Base-by-base conservation (phyloP, 2,797 vertebrate species). In the Psittacula echo region DNA sequence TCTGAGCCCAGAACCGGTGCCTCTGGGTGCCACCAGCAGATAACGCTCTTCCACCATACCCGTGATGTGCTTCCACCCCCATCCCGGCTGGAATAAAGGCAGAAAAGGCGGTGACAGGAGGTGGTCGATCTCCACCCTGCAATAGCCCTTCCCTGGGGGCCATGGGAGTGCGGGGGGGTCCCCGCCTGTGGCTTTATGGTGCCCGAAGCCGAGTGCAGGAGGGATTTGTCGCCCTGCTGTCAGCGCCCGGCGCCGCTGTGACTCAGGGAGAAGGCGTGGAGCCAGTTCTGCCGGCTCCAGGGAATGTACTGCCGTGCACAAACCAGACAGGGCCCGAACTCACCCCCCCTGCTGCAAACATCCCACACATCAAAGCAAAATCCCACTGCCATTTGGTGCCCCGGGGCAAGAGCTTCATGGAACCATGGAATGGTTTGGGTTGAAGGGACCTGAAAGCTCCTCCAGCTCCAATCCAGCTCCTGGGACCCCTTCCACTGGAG, bases 181-280 rank as follows among this genome's bases (percentile, higher is more conserved):
- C 42, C 53, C 7, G 1, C 12, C 4, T 2, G 13, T 0, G 15
- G 48, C 15, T 47, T 78, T 54, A 14, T 1, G 6, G 51, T 1
- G 4, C 10, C 11, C 5, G 3, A 32, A 24, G 21, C 17, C 1
- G 15, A 6, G 21, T 3, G 42, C 1, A 0, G 17, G 47, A 22
- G 19, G n/a, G 13, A 7, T 17, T 48, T 30, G 19, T 76, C 9
- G 0, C n/a, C 20, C 10, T 12, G 12, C 3, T 9, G 18, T 5
- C 21, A 2, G 23, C 37, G 17, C 34, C 45, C 7, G 10, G 0
- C 10, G 18, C 56, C 2, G 22, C 64, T 20, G 13, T 53, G 73
- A 90, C 53, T 54, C 87, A 17, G 51, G 37, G 8, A 29, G 56
- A 81, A 93, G 81, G 29, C 1, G 22, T 5, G 13, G 5, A 77